Evolutionary conservation across 2,113 vertebrate species (phyloP), one percentile per base, ranked within the genome.

Genomic region (Corythoichthys haematopterus): DNA sequence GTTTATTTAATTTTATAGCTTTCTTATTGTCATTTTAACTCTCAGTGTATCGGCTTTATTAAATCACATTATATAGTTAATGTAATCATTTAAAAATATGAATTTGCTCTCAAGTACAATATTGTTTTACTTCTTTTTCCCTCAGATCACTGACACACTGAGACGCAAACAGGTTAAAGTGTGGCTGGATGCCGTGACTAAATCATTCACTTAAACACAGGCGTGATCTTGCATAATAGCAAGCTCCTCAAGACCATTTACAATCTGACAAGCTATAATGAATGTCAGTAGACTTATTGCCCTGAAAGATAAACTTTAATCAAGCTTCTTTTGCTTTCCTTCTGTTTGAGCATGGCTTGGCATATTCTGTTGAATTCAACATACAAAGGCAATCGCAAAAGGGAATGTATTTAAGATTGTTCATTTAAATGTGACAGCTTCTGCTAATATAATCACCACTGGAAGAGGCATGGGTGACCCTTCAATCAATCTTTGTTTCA

Each of bases 221-320:
- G 84, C 88, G 82, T 86, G 90, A 89, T 85, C 85, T 68, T 83
- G 87, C 90, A 90, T 89, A 90, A 88, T 81, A 80, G 90, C 82
- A 55, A 33, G 70, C 74, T 81, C 84, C 62, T 68, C 58, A 65
- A 89, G 88, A 82, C 82, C 89, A 88, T 93, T 91, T 90, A 88
- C 88, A 92, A 91, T 77, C 69, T 89, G 89, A 91, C 91, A 93
- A 86, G 88, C 84, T 77, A 75, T 92, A 92, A 92, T 90, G 89
- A 92, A 92, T 88, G 80, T 77, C 88, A 80, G 90, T 84, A 86
- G 90, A 91, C 90, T 90, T 92, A 91, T 89, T 87, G 87, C 90
- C 91, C 88, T 66, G 79, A 77, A 92, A 93, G 89, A 90, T 89
- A 92, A 92, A 93, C 91, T 92, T 92, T 91, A 92, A 92, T 93